Evolutionary conservation across 2,113 vertebrate genomes (phyloP).

Genomic region (Zapornia atra): DNA sequence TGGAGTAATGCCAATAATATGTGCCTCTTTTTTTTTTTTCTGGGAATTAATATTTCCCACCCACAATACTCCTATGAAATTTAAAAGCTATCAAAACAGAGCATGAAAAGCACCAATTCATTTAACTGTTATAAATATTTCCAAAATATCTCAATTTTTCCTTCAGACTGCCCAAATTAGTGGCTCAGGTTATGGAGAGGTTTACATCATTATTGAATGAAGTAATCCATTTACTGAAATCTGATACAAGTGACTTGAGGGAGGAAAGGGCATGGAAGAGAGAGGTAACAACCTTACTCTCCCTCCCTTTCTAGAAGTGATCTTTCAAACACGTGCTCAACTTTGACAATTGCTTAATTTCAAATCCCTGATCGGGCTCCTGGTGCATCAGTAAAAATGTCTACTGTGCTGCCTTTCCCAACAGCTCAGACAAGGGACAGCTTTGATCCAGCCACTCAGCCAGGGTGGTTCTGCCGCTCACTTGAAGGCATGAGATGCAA

Average conservation of each 20-base stretch:
- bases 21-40: not conserved
- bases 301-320: not conserved
- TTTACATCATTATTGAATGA: conserved; percentile 30
- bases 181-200: conserved; percentile 35
- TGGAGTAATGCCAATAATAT: not conserved
- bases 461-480: not conserved
- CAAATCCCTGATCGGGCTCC: not conserved
- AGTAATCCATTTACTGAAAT: conserved; percentile 15
- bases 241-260: not conserved
- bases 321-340: not conserved
- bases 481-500: not conserved
- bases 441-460: not conserved
- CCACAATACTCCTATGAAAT: not conserved
- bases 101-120: not conserved
- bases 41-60: conserved; percentile 13
- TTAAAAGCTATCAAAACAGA: conserved; percentile 11
- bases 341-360: not conserved
- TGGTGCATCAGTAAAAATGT: not conserved
- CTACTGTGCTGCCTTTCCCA: not conserved
- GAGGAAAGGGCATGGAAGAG: not conserved
- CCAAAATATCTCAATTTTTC: conserved; percentile 7
- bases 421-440: not conserved
- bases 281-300: not conserved
- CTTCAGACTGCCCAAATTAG: not conserved
- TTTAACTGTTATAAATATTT: conserved; percentile 31